Percentiles rank a stretch among this genome's conserved stretches.
phyloP scores from a whole-genome alignment of 2,113 vertebrate genomes.

The Gila orcuttii region DNA sequence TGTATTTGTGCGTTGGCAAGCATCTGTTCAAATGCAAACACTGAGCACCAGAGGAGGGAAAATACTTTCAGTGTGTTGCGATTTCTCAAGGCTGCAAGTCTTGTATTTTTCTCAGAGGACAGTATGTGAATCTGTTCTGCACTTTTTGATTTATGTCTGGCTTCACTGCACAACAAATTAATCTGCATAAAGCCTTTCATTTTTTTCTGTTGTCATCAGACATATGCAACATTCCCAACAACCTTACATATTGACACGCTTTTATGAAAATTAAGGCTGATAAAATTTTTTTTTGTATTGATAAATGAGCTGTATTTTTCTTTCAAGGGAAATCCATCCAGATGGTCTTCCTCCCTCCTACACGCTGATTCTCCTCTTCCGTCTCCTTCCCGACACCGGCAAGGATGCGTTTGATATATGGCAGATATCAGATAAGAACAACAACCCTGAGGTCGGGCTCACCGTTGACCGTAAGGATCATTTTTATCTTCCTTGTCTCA shows the following conservation, averaged over 20 bases:
- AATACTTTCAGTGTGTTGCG: slow-evolving; percentile 68
- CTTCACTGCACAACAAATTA: not conserved
- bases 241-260: not conserved
- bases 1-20: slow-evolving; percentile 52
- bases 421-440: slow-evolving; percentile 94
- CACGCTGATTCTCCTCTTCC: slow-evolving; percentile 93
- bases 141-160: not conserved
- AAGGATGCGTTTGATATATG: slow-evolving; percentile 93
- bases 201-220: not conserved
- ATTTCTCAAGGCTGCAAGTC: slow-evolving; percentile 51
- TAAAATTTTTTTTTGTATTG: not conserved
- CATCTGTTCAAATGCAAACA: slow-evolving; percentile 66
- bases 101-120: slow-evolving; percentile 34
- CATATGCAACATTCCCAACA: not conserved
- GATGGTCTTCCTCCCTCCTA: slow-evolving; percentile 91
- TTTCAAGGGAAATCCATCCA: slow-evolving; percentile 90
- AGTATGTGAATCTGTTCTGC: not conserved
- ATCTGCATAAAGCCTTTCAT: not conserved
- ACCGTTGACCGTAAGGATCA: slow-evolving; percentile 88
- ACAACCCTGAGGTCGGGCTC: slow-evolving; percentile 93
- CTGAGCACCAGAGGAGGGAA: slow-evolving; percentile 50
- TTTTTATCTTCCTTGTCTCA: slow-evolving; percentile 39
- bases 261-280: slow-evolving; percentile 2
- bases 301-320: slow-evolving; percentile 32
- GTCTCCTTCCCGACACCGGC: slow-evolving; percentile 87